Evolutionary conservation across 2,888 invertebrate species (phyloP).

Genomic region (Cosmia trapezina): DNA sequence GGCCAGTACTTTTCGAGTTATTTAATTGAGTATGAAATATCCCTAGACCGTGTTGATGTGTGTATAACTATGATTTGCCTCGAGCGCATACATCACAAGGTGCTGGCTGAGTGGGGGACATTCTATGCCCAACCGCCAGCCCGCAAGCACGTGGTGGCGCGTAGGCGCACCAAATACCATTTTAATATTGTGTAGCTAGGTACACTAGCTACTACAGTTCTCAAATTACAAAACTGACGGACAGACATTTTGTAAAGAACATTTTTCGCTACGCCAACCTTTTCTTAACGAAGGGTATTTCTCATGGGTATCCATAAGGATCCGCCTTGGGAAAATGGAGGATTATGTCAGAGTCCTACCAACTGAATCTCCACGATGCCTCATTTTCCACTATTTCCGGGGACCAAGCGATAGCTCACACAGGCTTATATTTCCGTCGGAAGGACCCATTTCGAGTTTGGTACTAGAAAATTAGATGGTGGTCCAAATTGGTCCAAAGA

Average conservation of each 20-base stretch:
- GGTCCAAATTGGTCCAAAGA: neutral
- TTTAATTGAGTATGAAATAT: no score
- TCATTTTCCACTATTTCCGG: neutral
- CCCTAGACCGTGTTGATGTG: no score
- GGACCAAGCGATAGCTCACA: neutral
- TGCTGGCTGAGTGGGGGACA: no score
- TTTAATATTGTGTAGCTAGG: no score
- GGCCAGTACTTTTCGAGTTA: no score
- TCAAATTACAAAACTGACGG: neutral
- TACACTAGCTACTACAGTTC: no score
- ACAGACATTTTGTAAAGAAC: neutral
- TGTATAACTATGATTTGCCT: no score
- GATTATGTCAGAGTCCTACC: neutral
- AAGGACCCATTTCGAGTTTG: neutral
- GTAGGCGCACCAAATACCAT: no score
- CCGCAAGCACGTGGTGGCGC: no score
- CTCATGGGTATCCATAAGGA: neutral
- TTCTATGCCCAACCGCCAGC: no score
- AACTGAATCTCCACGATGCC: neutral
- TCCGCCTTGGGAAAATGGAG: neutral
- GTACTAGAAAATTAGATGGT: neutral
- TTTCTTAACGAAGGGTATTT: constrained; percentile 1
- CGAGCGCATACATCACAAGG: no score
- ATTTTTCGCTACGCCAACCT: neutral
- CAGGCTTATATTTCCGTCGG: neutral